phyloP scores from a whole-genome alignment of 2,113 vertebrate species.

The Harpagus bidentatus region DNA sequence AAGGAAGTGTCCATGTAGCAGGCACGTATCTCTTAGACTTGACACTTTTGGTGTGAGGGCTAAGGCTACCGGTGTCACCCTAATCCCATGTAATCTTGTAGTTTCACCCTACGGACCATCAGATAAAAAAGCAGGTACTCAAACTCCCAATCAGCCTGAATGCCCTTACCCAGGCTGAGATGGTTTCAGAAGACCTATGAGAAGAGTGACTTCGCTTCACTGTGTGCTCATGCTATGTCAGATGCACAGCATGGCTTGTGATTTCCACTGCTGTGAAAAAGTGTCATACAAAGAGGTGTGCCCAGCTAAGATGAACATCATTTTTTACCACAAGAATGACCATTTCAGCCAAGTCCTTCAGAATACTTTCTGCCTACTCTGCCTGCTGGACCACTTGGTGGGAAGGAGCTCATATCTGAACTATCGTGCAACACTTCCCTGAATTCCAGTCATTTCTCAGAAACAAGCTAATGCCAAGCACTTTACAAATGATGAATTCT shows the following conservation, averaged over 20 bases:
- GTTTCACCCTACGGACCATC: not conserved
- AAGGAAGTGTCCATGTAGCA: not conserved
- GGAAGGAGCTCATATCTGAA: not conserved
- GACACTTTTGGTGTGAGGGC: not conserved
- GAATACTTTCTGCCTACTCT: not conserved
- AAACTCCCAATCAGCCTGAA: not conserved
- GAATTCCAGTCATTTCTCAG: not conserved
- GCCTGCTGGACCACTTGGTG: not conserved
- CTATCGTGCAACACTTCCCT: not conserved
- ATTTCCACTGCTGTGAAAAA: not conserved
- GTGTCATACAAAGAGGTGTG: not conserved
- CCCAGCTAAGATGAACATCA: not conserved
- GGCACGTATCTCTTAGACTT: not conserved
- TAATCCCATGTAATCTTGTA: not conserved
- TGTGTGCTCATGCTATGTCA: accelerated
- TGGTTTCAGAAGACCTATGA: not conserved
- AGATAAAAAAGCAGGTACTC: not conserved
- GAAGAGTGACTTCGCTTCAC: not conserved
- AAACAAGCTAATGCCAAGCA: not conserved
- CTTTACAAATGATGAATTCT: slow-evolving; percentile 3
- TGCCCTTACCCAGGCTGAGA: not conserved
- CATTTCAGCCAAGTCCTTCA: not conserved
- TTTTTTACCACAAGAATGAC: not conserved
- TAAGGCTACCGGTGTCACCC: not conserved
- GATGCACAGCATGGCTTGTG: not conserved